Evolutionary conservation across 2,888 invertebrate genomes (phyloP), one percentile per base, ranked within the genome.

Genomic region (Acanthosepion pharaonis): DNA sequence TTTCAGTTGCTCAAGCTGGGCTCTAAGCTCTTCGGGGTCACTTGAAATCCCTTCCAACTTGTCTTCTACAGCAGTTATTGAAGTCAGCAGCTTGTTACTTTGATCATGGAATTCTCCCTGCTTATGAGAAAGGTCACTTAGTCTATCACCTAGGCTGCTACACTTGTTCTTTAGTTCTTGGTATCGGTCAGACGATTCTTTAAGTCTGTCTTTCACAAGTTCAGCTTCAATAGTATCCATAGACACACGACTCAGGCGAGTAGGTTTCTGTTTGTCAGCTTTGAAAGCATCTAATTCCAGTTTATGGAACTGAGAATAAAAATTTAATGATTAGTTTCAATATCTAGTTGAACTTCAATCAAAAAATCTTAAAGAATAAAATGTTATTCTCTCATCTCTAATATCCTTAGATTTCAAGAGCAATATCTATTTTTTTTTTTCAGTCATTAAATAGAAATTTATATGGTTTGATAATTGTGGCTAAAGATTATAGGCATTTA

Each of bases 61-160:
- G 55, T 96, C 4, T 99, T 97, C 95, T 98, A 98, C 99, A 96
- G 98, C 98, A 96, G 98, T 98, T 96, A 99, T 99, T 99, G 99
- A 99, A 15, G 99, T 98, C 94, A 99, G 98, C 94, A 99, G 98
- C 97, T 99, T 99, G 96, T 98, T 98, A 49, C 99, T 98, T 0
- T 99, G 99, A 97, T 99, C 99, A 97, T 99, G 99, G 98, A 99
- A 98, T 97, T 99, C 99, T 3, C 99, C 99, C 92, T 99, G 98
- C 96, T 99, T 98, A 91, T 99, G 98, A 28, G 99, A 98, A 0
- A 99, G 99, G 96, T 99, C 98, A 97, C 99, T 99, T 95, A 99
- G 97, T 97, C 99, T 98, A 96, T 99, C 99, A 42, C 99, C 98
- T 94, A 99, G 98, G 3, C 98, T 98, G 97, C 99, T 99, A 59